Conservation (phyloP, 2,113 vertebrate species). For the Oostethus manadensis region DNA sequence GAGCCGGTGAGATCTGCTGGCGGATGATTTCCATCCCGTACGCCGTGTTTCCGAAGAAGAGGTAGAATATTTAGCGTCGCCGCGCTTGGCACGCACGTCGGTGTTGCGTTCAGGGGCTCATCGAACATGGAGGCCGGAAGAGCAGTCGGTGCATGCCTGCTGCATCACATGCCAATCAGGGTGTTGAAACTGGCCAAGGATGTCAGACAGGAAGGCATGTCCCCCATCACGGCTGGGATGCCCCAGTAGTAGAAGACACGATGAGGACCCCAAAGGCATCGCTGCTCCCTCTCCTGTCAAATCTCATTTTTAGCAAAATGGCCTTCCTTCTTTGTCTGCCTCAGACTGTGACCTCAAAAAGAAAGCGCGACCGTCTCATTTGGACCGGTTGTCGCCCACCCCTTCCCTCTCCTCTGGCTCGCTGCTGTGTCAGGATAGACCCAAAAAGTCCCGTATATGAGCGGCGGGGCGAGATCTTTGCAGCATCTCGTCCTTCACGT, state of each 20-base stretch:
- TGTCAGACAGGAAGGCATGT: neutral
- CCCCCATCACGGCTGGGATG: constrained; percentile 16
- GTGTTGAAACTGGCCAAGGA: neutral
- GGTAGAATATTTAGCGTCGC: constrained; percentile 11
- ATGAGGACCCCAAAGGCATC: constrained; percentile 33
- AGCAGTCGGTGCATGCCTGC: constrained; percentile 45
- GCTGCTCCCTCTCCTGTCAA: constrained; percentile 3
- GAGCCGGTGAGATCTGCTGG: constrained; percentile 22
- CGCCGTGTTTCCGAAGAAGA: constrained; percentile 31
- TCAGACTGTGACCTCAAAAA: constrained; percentile 25
- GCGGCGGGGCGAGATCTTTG: constrained; percentile 25
- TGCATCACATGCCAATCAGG: constrained; percentile 25
- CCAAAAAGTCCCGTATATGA: constrained; percentile 14
- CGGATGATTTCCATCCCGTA: constrained; percentile 19
- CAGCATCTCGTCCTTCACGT: constrained; percentile 35
- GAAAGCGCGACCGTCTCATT: neutral
- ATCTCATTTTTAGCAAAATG: constrained; percentile 24
- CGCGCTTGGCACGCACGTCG: constrained; percentile 3
- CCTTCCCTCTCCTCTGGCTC: constrained; percentile 2
- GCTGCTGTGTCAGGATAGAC: constrained; percentile 26
- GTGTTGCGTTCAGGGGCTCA: constrained; percentile 32
- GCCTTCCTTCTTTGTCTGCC: constrained; percentile 10
- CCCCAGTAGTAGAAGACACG: constrained; percentile 55
- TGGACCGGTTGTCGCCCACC: neutral
- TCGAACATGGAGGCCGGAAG: constrained; percentile 49